These are phyloP conservation scores for Alaudala cheleensis DNA, from an alignment of 2,113 vertebrate genomes.

Conservation along the genomic window DNA sequence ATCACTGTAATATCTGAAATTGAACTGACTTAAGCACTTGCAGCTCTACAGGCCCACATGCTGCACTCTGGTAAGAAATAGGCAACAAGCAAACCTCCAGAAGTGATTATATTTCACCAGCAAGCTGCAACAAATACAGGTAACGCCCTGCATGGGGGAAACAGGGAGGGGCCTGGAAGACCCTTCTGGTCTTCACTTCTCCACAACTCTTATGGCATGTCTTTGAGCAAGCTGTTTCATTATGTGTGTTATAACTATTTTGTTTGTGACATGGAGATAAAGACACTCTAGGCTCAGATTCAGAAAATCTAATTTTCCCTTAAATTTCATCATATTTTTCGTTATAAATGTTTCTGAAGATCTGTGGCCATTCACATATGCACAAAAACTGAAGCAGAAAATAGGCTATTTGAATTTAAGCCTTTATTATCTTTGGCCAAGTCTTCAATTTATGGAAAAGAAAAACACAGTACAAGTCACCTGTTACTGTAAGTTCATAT, in stretches of 20 bases:
- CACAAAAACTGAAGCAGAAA: background rate
- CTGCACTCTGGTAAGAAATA: background rate
- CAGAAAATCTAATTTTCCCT: background rate
- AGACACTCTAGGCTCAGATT: background rate
- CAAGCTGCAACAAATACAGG: background rate
- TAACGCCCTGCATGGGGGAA: background rate
- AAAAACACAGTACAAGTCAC: background rate
- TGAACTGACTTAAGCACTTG: background rate
- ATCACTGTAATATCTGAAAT: background rate
- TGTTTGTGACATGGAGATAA: background rate
- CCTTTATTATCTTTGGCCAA: background rate
- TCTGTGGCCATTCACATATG: background rate
- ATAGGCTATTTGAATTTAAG: background rate
- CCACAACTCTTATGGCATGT: fast-evolving
- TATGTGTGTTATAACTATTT: background rate
- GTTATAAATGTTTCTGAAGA: background rate
- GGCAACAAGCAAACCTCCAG: background rate
- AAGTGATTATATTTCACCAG: background rate
- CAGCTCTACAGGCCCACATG: background rate
- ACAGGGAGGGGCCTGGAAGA: background rate
- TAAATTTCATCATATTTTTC: background rate
- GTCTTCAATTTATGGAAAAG: background rate
- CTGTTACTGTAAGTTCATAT: background rate
- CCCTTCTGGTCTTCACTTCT: background rate
- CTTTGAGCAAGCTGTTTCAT: background rate